phyloP scores from a whole-genome alignment of 2,797 vertebrate genomes.

The Gymnoscopelus microlampas region DNA sequence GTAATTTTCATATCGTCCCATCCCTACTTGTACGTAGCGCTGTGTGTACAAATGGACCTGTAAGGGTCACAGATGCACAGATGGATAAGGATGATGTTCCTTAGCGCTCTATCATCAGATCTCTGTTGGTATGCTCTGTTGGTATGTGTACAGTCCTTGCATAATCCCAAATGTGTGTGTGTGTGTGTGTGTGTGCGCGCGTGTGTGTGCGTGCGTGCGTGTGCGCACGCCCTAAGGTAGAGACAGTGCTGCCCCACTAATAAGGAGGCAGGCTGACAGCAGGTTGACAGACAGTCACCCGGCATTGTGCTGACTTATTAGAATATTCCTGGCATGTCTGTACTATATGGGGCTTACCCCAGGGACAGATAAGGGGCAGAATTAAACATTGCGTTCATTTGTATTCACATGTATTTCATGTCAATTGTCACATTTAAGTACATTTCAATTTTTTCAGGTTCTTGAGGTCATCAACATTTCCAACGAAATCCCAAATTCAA shows the following conservation, averaged over 20 bases:
- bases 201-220: constrained; percentile 32
- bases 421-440: constrained; percentile 28
- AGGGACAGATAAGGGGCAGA: constrained; percentile 46
- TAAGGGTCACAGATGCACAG: constrained; percentile 21
- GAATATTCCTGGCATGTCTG: constrained; percentile 65
- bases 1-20: too few relatives aligned
- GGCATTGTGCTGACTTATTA: constrained; percentile 67
- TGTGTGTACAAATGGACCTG: background rate
- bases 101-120: constrained; percentile 21
- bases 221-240: constrained; percentile 16
- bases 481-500: constrained; percentile 29
- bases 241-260: constrained; percentile 58
- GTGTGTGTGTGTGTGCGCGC: constrained; percentile 28
- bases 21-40: too few relatives aligned
- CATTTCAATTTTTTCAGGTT: constrained; percentile 62
- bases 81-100: constrained; percentile 40
- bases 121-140: too few relatives aligned
- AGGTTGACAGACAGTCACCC: constrained; percentile 64
- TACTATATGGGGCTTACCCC: constrained; percentile 60
- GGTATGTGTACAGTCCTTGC: constrained; percentile 22
- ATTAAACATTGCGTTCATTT: too few relatives aligned
- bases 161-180: constrained; percentile 31
- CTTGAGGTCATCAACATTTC: constrained; percentile 29
- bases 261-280: constrained; percentile 65
- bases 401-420: too few relatives aligned